Conservation (phyloP, 2,888 invertebrate species). For the Criorhina ranunculi region DNA sequence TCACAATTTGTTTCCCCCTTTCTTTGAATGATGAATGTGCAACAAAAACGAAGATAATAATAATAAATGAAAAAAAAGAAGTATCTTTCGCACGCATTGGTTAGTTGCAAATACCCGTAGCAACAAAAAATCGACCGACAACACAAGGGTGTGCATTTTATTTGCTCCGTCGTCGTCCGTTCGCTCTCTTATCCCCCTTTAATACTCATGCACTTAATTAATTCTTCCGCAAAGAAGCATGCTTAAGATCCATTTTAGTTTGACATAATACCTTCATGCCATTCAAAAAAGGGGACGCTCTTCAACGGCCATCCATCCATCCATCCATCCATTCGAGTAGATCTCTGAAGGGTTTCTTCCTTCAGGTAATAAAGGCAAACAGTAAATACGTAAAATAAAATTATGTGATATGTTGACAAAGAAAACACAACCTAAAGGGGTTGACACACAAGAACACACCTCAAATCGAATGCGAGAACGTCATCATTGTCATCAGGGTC, state of each 20-base stretch:
- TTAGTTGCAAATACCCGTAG: conserved; percentile 68
- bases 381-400: conserved; percentile 40
- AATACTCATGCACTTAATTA: conserved; percentile 71
- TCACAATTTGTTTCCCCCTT: conserved; percentile 13
- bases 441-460: conserved; percentile 76
- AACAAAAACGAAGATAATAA: conserved; percentile 71
- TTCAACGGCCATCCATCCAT: conserved; percentile 68
- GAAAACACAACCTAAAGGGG: conserved; percentile 70
- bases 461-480: conserved; percentile 74
- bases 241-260: conserved; percentile 76
- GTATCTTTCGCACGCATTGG: conserved; percentile 72
- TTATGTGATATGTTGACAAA: conserved; percentile 62
- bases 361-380: conserved; percentile 69
- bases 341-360: conserved; percentile 71
- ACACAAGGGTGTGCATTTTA: conserved; percentile 70
- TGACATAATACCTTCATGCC: conserved; percentile 71
- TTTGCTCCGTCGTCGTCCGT: conserved; percentile 42
- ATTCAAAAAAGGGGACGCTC: conserved; percentile 47
- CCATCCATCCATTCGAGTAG: conserved; percentile 35
- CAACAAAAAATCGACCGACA: conserved; percentile 12
- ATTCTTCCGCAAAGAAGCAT: conserved; percentile 76
- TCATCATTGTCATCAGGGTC: conserved; percentile 63
- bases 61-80: conserved; percentile 40
- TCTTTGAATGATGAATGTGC: conserved; percentile 71
- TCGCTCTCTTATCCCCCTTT: conserved; percentile 21